phyloP scores from a whole-genome alignment of 2,888 invertebrate genomes.

The Pandemis cinnamomeana region DNA sequence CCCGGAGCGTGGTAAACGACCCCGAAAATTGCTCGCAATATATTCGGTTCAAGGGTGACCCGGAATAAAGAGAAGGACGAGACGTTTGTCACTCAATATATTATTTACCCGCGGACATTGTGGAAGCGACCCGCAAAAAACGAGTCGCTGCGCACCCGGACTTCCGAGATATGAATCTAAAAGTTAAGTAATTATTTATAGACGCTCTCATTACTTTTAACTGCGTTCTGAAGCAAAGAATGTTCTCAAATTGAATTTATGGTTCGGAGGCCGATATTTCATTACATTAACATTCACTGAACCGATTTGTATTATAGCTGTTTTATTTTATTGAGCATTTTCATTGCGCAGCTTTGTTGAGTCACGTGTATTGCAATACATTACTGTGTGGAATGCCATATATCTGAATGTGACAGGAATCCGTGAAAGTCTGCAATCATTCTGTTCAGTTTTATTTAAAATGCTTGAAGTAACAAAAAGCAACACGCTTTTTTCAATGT shows the following conservation, averaged over 20 bases:
- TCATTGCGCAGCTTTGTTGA: conserved; percentile 6
- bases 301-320: conserved; percentile 15
- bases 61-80: conserved; percentile 71
- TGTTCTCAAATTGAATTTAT: conserved; percentile 9
- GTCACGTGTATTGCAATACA: conserved; percentile 24
- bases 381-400: conserved; percentile 1
- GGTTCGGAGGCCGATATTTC: not conserved
- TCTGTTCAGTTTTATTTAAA: not conserved
- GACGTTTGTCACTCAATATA: conserved; percentile 78
- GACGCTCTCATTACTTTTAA: not conserved
- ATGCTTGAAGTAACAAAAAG: not conserved
- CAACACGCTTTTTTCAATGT: too few relatives aligned
- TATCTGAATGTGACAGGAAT: conserved; percentile 13
- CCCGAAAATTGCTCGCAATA: conserved; percentile 80
- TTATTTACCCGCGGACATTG: conserved; percentile 69
- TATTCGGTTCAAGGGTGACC: conserved; percentile 80
- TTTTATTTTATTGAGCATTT: conserved; percentile 14
- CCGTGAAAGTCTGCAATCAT: conserved; percentile 9
- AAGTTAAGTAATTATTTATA: conserved; percentile 30
- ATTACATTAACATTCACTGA: conserved; percentile 22
- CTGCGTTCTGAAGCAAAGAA: not conserved
- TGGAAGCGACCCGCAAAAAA: conserved; percentile 45
- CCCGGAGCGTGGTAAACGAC: conserved; percentile 76
- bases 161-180: conserved; percentile 23
- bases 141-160: conserved; percentile 18